phyloP scores from a whole-genome alignment of 2,888 invertebrate genomes.

The Allophyes oxyacanthae region DNA sequence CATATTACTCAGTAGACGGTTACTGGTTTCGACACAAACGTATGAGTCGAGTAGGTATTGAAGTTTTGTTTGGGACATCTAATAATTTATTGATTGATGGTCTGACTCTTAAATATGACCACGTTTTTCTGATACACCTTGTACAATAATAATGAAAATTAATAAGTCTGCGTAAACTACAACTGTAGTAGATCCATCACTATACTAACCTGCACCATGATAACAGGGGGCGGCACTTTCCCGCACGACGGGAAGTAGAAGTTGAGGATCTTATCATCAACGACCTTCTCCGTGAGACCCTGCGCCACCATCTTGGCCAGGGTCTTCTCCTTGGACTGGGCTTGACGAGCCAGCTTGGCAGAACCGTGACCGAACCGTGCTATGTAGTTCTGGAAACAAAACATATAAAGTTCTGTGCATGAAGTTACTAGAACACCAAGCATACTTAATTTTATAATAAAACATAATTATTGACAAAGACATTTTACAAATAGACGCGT shows the following conservation, averaged over 20 bases:
- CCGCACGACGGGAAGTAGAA: conserved; percentile 99
- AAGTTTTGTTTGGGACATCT: too few species aligned
- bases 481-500: too few species aligned
- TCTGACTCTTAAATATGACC: too few species aligned
- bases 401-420: neutral
- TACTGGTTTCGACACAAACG: too few species aligned
- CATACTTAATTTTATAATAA: too few species aligned
- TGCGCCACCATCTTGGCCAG: conserved; percentile 99
- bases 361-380: conserved; percentile 99
- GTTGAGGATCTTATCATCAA: conserved; percentile 96
- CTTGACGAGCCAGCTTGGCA: conserved; percentile 99
- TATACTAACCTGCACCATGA: conserved; percentile 96
- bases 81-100: too few species aligned
- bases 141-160: too few species aligned
- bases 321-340: conserved; percentile 99
- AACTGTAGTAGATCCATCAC: neutral
- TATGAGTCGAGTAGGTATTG: too few species aligned
- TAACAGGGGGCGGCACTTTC: conserved; percentile 99
- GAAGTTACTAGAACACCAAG: too few species aligned
- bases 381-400: conserved; percentile 94
- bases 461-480: too few species aligned
- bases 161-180: neutral
- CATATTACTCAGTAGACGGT: too few species aligned
- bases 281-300: conserved; percentile 98
- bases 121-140: too few species aligned